phyloP scores from a whole-genome alignment of 2,113 vertebrate genomes.

The Pungitius pungitius region DNA sequence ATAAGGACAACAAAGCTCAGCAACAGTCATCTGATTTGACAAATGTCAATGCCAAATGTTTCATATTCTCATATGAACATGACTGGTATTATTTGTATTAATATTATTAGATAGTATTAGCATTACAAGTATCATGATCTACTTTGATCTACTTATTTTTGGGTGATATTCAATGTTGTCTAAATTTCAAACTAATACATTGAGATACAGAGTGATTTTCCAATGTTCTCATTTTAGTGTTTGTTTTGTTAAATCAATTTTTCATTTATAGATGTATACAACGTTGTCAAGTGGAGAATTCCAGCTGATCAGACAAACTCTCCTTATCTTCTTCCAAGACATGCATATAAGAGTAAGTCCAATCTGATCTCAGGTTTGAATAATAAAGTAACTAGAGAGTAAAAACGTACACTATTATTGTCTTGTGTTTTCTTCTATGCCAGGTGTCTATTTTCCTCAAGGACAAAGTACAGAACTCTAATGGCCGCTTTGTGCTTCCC shows the following conservation, averaged over 20 bases:
- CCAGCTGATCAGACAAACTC: conserved; percentile 94
- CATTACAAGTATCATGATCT: too few relatives aligned
- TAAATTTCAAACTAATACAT: neutral
- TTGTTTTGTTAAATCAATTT: neutral
- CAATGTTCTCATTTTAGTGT: neutral
- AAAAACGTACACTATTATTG: neutral
- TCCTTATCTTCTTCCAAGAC: conserved; percentile 97
- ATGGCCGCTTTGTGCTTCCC: conserved; percentile 93
- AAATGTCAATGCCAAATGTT: too few relatives aligned
- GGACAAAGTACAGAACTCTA: conserved; percentile 97
- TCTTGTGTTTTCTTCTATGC: conserved; percentile 1
- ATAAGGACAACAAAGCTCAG: neutral
- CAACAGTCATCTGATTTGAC: neutral
- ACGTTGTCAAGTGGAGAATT: conserved; percentile 86
- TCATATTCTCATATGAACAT: neutral
- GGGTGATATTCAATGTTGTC: neutral
- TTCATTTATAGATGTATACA: conserved; percentile 83
- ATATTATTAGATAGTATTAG: too few relatives aligned
- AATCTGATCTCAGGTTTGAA: neutral
- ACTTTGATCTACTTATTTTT: too few relatives aligned
- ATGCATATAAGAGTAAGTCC: conserved; percentile 95
- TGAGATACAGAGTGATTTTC: neutral
- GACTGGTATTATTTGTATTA: neutral
- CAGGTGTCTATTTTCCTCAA: conserved; percentile 99
- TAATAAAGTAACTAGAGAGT: neutral